Percentiles rank a stretch among this genome's conserved stretches.
phyloP scores from a whole-genome alignment of 2,113 vertebrate genomes.

The Ia io region DNA sequence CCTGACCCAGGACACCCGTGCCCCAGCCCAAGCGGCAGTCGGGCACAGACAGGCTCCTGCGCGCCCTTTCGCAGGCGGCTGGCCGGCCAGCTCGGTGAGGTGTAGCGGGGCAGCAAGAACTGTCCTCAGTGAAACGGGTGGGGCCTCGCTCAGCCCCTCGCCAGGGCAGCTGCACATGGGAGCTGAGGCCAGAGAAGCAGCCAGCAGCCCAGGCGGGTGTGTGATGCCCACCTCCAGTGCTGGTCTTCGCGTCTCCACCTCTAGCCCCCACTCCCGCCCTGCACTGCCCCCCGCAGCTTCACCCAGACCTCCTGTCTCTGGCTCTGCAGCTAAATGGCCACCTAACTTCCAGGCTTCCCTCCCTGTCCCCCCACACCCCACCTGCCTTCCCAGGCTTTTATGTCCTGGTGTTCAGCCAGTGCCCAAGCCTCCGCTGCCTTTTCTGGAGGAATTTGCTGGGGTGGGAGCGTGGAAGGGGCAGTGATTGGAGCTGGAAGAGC shows the following conservation, averaged over 20 bases:
- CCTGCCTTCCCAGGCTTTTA: background rate
- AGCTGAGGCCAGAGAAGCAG: background rate
- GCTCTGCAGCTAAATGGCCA: background rate
- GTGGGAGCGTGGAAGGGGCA: background rate
- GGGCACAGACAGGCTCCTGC: background rate
- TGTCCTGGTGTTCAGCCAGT: background rate
- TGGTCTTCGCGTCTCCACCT: background rate
- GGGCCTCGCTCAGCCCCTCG: rapidly evolving
- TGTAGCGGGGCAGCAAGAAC: background rate
- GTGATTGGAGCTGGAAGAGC: background rate
- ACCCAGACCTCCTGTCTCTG: background rate
- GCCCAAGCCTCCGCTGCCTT: background rate
- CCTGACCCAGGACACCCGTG: background rate
- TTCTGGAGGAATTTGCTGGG: constrained; percentile 49
- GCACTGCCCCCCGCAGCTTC: no score
- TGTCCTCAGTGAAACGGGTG: background rate
- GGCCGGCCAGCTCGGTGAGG: background rate
- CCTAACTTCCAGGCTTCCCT: background rate
- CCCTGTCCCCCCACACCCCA: background rate
- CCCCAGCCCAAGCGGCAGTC: background rate
- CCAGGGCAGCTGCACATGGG: background rate
- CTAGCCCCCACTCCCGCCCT: background rate
- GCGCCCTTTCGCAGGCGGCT: background rate
- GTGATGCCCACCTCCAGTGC: background rate
- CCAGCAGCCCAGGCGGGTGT: background rate